Percentiles rank a stretch among this genome's conserved stretches.
These are phyloP conservation scores for Calameuta pallipes DNA, from an alignment of 2,888 invertebrate genomes.

Conservation along the genomic window DNA sequence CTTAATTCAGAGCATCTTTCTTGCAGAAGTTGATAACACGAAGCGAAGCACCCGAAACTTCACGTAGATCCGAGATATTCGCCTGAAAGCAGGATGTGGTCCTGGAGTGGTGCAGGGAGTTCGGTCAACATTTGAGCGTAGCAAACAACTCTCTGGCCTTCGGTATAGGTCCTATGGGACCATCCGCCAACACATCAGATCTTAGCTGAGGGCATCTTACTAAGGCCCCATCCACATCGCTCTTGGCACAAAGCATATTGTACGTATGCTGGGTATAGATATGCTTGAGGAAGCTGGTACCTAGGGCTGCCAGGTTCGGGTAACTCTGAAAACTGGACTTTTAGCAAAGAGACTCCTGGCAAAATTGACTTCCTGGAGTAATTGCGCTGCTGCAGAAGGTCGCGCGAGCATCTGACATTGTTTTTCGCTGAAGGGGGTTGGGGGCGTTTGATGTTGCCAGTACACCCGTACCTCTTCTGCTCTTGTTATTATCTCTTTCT, in stretches of 20 bases:
- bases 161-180: conserved; percentile 40
- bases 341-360: background rate
- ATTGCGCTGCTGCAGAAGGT: background rate
- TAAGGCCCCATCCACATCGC: conserved; percentile 26
- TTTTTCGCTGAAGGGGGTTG: background rate
- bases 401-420: background rate
- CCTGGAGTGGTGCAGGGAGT: conserved; percentile 38
- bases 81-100: conserved; percentile 52
- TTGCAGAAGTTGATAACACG: background rate
- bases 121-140: conserved; percentile 59
- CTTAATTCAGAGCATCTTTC: background rate
- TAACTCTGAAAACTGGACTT: background rate
- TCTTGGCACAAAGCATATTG: conserved; percentile 47
- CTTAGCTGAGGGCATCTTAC: conserved; percentile 18
- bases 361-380: background rate
- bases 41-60: background rate
- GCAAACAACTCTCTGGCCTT: conserved; percentile 47
- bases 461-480: background rate
- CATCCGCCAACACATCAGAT: conserved; percentile 33
- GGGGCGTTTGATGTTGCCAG: background rate
- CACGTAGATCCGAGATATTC: conserved; percentile 14
- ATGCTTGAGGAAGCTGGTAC: background rate
- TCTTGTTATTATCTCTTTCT: background rate
- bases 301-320: background rate
- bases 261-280: conserved; percentile 16